phyloP scores from a whole-genome alignment of 1,140 invertebrate species.

The Drosophila kikkawai region DNA sequence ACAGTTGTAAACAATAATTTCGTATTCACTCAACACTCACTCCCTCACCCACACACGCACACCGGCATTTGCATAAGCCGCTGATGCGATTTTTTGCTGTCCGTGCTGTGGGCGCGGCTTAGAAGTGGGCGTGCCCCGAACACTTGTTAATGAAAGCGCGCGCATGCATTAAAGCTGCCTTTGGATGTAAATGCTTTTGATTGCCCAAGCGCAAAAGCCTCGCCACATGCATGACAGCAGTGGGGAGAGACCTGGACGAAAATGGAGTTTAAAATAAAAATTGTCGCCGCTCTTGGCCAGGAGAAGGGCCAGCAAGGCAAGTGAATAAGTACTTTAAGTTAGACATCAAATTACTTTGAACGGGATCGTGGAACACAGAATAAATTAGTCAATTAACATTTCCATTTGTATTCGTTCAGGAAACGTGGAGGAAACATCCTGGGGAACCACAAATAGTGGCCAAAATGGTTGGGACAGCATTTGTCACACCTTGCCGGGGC shows the following conservation, averaged over 20 bases:
- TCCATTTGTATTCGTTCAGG: slow-evolving; percentile 30
- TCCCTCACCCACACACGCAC: slow-evolving; percentile 58
- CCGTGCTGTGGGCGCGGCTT: slow-evolving; percentile 62
- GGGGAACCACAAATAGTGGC: slow-evolving; percentile 30
- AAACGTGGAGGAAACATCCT: neutral
- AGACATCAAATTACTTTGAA: slow-evolving; percentile 37
- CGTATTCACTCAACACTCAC: slow-evolving; percentile 78
- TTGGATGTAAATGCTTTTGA: slow-evolving; percentile 75
- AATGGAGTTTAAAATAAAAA: slow-evolving; percentile 34
- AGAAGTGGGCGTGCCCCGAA: slow-evolving; percentile 67
- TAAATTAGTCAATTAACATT: slow-evolving; percentile 79
- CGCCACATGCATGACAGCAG: slow-evolving; percentile 53
- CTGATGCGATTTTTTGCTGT: slow-evolving; percentile 77
- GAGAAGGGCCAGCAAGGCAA: slow-evolving; percentile 4
- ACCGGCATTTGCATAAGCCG: slow-evolving; percentile 76
- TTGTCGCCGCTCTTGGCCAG: neutral
- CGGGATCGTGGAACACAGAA: slow-evolving; percentile 35
- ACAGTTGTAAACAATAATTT: slow-evolving; percentile 85
- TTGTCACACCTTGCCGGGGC: slow-evolving; percentile 41
- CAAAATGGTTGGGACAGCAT: slow-evolving; percentile 15
- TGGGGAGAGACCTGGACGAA: slow-evolving; percentile 4
- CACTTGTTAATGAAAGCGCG: slow-evolving; percentile 80
- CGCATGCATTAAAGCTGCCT: slow-evolving; percentile 79
- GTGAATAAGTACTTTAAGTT: slow-evolving; percentile 64
- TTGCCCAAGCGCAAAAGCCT: slow-evolving; percentile 77